phyloP scores from a whole-genome alignment of 2,888 invertebrate species.

The Cynaeus angustus region DNA sequence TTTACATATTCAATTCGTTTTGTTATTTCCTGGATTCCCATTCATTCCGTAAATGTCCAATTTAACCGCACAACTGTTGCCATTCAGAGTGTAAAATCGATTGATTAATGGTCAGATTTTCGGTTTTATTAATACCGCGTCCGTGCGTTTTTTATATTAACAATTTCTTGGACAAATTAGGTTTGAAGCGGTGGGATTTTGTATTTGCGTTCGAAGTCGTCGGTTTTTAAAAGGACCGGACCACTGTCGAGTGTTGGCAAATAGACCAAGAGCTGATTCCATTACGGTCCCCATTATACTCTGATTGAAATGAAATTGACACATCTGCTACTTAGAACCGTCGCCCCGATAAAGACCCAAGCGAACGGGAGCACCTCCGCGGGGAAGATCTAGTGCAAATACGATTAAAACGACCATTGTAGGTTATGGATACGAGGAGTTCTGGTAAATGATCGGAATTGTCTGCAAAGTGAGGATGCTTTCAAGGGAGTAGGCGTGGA shows the following conservation, averaged over 20 bases:
- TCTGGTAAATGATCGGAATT: slow-evolving; percentile 35
- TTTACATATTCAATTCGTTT: slow-evolving; percentile 45
- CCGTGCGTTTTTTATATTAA: not conserved
- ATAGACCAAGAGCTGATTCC: slow-evolving; percentile 73
- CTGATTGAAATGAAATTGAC: slow-evolving; percentile 73
- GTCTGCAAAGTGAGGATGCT: slow-evolving; percentile 10
- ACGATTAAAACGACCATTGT: slow-evolving; percentile 60
- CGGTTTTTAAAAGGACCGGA: slow-evolving; percentile 39
- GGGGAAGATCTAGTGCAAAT: slow-evolving; percentile 58
- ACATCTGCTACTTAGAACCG: slow-evolving; percentile 71
- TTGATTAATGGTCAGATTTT: slow-evolving; percentile 43
- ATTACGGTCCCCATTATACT: slow-evolving; percentile 71
- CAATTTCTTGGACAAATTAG: slow-evolving; percentile 23
- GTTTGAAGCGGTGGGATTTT: slow-evolving; percentile 15
- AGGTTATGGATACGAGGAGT: slow-evolving; percentile 38
- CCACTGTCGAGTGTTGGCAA: slow-evolving; percentile 68
- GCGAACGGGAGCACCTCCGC: slow-evolving; percentile 36
- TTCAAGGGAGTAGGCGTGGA: too few relatives aligned
- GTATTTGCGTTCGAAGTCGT: slow-evolving; percentile 11
- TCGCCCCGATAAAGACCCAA: slow-evolving; percentile 50
- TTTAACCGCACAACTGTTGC: slow-evolving; percentile 46
- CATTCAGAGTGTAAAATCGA: slow-evolving; percentile 43
- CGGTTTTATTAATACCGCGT: slow-evolving; percentile 7
- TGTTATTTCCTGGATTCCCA: slow-evolving; percentile 47
- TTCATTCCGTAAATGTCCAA: slow-evolving; percentile 47